phyloP scores from a whole-genome alignment of 2,797 vertebrate genomes.

The Crenichthys baileyi region DNA sequence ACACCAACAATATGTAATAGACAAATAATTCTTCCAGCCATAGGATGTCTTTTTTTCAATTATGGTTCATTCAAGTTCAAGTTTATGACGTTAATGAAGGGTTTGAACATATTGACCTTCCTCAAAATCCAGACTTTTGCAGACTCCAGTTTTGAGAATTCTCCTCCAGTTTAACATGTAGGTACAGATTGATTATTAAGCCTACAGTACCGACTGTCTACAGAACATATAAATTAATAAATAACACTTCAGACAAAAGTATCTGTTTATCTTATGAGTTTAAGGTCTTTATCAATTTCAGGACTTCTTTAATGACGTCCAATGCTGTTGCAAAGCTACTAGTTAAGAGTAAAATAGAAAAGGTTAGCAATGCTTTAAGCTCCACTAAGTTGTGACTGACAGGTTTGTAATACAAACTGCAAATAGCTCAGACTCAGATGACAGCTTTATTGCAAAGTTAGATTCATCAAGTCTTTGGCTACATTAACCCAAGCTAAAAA shows the following conservation, averaged over 20 bases:
- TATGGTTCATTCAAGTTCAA: conserved; percentile 4
- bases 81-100: background rate
- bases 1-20: conserved; percentile 27
- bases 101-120: background rate
- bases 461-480: background rate
- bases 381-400: background rate
- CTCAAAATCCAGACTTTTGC: background rate
- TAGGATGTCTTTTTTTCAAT: conserved; percentile 40
- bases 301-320: background rate
- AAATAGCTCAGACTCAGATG: background rate
- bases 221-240: background rate
- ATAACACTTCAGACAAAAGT: no score
- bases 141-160: background rate
- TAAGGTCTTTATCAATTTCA: background rate
- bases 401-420: background rate
- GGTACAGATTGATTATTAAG: background rate
- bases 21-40: conserved; percentile 24
- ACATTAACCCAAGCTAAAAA: background rate
- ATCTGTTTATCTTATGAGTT: background rate
- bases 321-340: background rate
- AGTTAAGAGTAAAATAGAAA: background rate
- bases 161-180: background rate
- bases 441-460: background rate
- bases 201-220: background rate
- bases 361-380: background rate